phyloP scores from a whole-genome alignment of 92 coral and sea anemone species.

The Zoanthus sociatus region DNA sequence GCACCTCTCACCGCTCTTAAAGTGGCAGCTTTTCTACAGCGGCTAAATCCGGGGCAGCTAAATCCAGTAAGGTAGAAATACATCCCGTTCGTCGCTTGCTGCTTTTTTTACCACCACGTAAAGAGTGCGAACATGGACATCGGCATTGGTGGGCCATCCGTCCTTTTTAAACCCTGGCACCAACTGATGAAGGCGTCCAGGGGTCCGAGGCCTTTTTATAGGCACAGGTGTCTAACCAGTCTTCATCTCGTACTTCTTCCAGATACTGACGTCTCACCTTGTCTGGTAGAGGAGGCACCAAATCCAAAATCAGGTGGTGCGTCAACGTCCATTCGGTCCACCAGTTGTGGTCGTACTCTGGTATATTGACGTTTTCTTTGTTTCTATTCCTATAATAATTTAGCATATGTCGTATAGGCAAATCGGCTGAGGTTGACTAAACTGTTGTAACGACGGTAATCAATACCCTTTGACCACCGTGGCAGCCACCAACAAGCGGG shows the following conservation, averaged over 20 bases:
- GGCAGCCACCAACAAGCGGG: background rate
- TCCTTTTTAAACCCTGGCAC: too few species aligned
- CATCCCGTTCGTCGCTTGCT: too few species aligned
- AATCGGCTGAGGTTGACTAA: background rate
- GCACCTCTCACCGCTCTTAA: too few species aligned
- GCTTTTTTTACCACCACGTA: too few species aligned
- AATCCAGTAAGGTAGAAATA: too few species aligned
- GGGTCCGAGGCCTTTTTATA: too few species aligned
- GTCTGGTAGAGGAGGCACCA: background rate
- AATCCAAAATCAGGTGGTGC: background rate
- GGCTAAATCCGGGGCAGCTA: too few species aligned
- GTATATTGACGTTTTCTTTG: background rate
- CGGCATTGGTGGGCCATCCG: too few species aligned
- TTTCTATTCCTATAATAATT: background rate
- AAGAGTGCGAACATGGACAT: too few species aligned
- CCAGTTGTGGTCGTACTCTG: background rate
- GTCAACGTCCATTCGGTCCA: background rate
- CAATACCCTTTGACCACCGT: slow-evolving; percentile 1
- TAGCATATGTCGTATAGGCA: slow-evolving; percentile 2
- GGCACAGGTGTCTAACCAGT: too few species aligned
- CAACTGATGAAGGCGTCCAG: too few species aligned
- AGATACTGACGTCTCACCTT: background rate
- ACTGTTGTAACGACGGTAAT: slow-evolving; percentile 14
- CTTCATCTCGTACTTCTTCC: background rate
- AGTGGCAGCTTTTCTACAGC: too few species aligned